Evolutionary conservation across 2,888 invertebrate species (phyloP).

Genomic region (Cryptus viduatorius): DNA sequence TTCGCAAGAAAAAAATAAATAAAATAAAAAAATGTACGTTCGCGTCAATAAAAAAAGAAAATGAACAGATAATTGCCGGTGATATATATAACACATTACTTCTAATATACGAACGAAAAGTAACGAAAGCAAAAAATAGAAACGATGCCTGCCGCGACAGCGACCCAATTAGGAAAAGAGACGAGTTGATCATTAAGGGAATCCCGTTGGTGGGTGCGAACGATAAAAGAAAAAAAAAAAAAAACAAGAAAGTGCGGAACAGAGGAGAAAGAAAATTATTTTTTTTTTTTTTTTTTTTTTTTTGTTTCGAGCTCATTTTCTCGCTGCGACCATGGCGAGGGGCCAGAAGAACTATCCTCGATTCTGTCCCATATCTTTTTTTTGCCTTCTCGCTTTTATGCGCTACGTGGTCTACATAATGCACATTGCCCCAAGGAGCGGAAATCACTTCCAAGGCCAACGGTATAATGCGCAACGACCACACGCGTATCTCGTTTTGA

Average conservation of each 20-base stretch:
- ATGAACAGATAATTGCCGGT: no score
- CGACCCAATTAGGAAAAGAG: constrained; percentile 65
- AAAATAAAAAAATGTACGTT: no score
- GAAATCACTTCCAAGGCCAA: constrained; percentile 65
- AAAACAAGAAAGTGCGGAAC: constrained; percentile 9
- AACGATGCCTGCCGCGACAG: constrained; percentile 57
- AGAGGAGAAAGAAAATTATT: constrained; percentile 10
- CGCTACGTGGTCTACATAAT: constrained; percentile 61
- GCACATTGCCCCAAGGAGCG: constrained; percentile 57
- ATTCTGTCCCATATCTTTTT: constrained; percentile 21
- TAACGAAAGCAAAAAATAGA: constrained; percentile 35
- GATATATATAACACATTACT: not conserved
- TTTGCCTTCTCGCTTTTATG: constrained; percentile 48
- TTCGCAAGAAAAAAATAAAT: no score
- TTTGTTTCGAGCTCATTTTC: constrained; percentile 64
- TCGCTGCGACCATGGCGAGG: constrained; percentile 53
- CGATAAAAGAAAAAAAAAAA: constrained; percentile 4
- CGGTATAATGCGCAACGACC: constrained; percentile 19
- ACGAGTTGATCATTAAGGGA: constrained; percentile 65
- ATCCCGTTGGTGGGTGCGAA: constrained; percentile 55
- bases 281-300: constrained; percentile 58
- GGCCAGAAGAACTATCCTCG: constrained; percentile 48
- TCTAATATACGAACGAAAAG: constrained; percentile 10
- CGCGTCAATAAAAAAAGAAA: no score
- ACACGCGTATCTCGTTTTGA: constrained; percentile 14